Evolutionary conservation across 2,888 invertebrate genomes (phyloP).

Genomic region (Tipula confusa): DNA sequence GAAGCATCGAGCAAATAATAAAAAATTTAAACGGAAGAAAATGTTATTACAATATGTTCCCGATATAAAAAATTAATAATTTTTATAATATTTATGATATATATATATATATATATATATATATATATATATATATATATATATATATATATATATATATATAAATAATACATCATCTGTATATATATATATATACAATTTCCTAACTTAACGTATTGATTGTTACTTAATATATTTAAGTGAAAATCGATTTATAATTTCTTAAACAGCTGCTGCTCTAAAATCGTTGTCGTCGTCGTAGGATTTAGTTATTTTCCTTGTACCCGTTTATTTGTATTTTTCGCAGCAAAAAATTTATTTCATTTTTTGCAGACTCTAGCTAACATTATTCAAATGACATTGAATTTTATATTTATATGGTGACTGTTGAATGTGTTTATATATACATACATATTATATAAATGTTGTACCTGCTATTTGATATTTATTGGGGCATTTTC

Average conservation of each 20-base stretch:
- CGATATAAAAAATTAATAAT: not conserved
- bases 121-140: not conserved
- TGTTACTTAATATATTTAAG: constrained; percentile 12
- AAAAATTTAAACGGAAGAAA: not conserved
- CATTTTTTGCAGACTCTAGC: not conserved
- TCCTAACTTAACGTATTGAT: not conserved
- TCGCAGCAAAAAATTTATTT: not conserved
- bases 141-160: not conserved
- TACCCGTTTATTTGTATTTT: not conserved
- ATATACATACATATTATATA: not conserved
- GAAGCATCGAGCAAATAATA: not conserved
- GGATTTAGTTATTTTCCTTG: not conserved
- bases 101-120: not conserved
- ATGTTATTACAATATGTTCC: not conserved
- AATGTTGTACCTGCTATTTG: not conserved
- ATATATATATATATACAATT: not conserved
- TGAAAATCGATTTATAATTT: constrained; percentile 12
- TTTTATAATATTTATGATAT: not conserved
- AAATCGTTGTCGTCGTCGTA: not conserved
- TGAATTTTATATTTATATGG: not conserved
- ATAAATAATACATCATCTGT: not conserved
- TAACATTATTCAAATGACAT: not conserved
- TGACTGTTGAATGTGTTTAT: not conserved
- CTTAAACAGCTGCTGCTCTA: not conserved
- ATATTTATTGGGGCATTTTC: not conserved